Evolutionary conservation across 2,113 vertebrate species (phyloP).

Genomic region (Bubo blakistoni): DNA sequence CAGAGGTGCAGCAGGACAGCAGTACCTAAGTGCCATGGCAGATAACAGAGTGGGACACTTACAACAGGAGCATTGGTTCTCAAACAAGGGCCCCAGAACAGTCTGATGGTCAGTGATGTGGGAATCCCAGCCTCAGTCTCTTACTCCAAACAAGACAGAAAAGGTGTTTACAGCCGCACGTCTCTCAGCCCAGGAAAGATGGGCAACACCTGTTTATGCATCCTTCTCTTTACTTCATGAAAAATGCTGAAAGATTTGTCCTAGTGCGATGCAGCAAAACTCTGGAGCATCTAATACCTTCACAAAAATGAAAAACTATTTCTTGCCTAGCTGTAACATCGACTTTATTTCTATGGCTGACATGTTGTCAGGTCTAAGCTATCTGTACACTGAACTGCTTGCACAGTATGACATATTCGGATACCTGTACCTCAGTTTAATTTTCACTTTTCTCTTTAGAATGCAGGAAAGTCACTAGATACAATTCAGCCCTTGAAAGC

Average conservation of each 20-base stretch:
- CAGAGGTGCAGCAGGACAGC: neutral
- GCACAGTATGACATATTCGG: neutral
- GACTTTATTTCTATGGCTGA: neutral
- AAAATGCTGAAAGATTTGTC: neutral
- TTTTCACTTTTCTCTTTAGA: neutral
- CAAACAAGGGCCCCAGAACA: no score
- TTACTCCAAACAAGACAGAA: neutral
- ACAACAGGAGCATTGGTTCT: neutral
- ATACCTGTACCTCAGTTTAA: neutral
- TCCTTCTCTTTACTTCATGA: neutral
- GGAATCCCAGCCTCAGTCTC: neutral
- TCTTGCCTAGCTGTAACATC: neutral
- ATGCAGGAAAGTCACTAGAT: neutral
- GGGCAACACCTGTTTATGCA: neutral
- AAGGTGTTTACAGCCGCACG: no score
- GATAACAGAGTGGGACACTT: no score
- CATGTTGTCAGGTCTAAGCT: neutral
- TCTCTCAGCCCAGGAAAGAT: neutral
- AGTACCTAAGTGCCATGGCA: accelerated
- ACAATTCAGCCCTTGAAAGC: neutral
- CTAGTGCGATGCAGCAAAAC: neutral
- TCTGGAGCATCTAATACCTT: neutral
- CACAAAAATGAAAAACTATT: neutral
- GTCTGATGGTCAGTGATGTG: neutral
- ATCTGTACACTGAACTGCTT: neutral